Base-by-base conservation (phyloP, 2,888 invertebrate species). In the Nysson spinosus region DNA sequence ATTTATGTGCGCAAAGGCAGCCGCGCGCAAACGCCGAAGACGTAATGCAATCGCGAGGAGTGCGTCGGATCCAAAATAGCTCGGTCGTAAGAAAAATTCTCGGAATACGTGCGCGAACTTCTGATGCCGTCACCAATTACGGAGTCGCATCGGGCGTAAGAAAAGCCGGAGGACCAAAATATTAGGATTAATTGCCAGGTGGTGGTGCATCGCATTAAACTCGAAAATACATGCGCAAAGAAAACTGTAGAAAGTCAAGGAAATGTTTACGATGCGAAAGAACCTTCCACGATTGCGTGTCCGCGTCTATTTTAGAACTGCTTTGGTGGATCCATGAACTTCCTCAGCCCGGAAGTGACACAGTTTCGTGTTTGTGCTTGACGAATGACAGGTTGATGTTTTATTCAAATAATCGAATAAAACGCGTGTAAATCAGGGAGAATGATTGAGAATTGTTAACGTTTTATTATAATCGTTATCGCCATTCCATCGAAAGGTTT, bases 31-130 rank as follows among this genome's bases (percentile, higher is more conserved):
- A 35, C 30, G 22, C 20, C 52, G 46, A 54, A 47, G 51, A 43
- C 12, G 54, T 28, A 39, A 50, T 42, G 55, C 40, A 57, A 61
- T 64, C 57, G 43, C 44, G 52, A 40, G n/a, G 24, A 24, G 24
- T 16, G 70, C 34, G 32, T 7, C 24, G 28, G 16, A 39, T 37
- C 67, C 63, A 50, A 63, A 71, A 71, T 71, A 71, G 58, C 58
- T 47, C 22, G 7, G 12, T 49, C 43, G 62, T 44, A 55, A 65
- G 62, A 65, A 65, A 65, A 65, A 50, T 65, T 65, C 62, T 44
- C 22, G 40, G 65, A 63, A 63, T 63, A 66, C 34, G 42, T 35
- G 37, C n/a, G n/a, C 57, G 64, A 44, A 55, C 50, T 42, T 56
- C 34, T 42, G 24, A 37, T 3, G 20, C 61, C 57, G 65, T 62